These are phyloP conservation scores for Colletes gigas DNA, from an alignment of 1,140 invertebrate genomes.

Conservation along the genomic window DNA sequence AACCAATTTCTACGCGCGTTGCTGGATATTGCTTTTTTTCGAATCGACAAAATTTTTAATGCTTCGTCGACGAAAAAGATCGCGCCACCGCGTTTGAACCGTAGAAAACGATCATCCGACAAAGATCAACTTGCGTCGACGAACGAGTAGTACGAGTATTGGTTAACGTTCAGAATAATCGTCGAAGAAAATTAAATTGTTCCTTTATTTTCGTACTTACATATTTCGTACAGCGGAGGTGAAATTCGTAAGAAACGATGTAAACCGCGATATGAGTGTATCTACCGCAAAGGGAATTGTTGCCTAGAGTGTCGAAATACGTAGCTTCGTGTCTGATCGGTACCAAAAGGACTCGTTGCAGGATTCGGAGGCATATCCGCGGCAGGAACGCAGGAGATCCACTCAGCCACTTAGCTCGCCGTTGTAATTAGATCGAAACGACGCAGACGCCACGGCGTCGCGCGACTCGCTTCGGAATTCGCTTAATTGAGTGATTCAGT, in stretches of 20 bases:
- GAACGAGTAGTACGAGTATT: no score
- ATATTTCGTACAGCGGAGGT: no score
- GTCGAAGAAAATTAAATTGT: no score
- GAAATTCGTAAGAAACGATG: no score
- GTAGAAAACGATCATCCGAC: no score
- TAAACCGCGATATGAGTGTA: no score
- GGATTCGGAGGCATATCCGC: not conserved
- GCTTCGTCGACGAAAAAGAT: not conserved
- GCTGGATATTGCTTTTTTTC: not conserved
- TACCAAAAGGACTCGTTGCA: constrained; percentile 12
- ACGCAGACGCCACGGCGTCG: constrained; percentile 42
- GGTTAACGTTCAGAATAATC: no score
- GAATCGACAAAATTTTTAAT: not conserved
- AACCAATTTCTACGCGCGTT: not conserved
- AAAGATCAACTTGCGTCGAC: no score
- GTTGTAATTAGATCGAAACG: constrained; percentile 42
- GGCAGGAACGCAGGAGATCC: constrained; percentile 19
- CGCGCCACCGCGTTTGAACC: no score
- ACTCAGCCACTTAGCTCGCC: constrained; percentile 38
- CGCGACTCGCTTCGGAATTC: constrained; percentile 38
- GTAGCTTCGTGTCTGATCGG: not conserved
- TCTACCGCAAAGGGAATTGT: no score
- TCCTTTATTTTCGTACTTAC: no score
- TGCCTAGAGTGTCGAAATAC: no score
- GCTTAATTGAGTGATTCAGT: constrained; percentile 50